Evolutionary conservation across 23 tunicate genomes (phyloP), one percentile per base, ranked within the genome.

Genomic region (Styela clava): DNA sequence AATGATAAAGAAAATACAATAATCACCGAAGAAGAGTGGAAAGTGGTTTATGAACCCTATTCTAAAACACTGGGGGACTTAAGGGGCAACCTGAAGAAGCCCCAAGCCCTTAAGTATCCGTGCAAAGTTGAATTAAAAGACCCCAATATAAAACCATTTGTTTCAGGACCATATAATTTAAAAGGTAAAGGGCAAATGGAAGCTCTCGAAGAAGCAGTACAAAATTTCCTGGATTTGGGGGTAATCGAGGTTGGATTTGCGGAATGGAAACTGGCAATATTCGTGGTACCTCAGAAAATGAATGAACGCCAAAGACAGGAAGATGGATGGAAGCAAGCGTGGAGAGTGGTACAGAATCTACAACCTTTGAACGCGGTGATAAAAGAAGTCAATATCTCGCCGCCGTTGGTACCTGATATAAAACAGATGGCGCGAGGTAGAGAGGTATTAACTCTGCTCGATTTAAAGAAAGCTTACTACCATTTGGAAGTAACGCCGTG

Each of bases 191-290:
- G 36, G 28, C 32, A 51, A 20, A 28, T 23, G 3, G 32, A 70
- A 22, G 79, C 86, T 37, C 29, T 82, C n/a, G 35, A 82, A 35
- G 68, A 69, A 51, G 61, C 73, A 2, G 28, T 82, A 16, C 12
- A 82, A 34, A 71, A 31, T 16, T 37, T 82, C 2, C 34, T 71
- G 19, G 68, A 82, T 19, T 25, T 82, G 24, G 78, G 78, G 31
- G 33, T 70, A 2, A 82, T 82, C 24, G 79, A 72, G 34, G n/a
- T 24, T 2, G 68, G 33, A 16, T 16, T n/a, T 18, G 35, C 68
- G 3, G 34, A 36, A 25, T 71, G 86, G 86, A 25, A 52, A 27
- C 32, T 31, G 25, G 33, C n/a, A n/a, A n/a, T n/a, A n/a, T n/a
- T n/a, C n/a, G n/a, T n/a, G n/a, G n/a, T n/a, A n/a, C n/a, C n/a